Percentiles rank a stretch among this genome's conserved stretches.
These are phyloP conservation scores for Tiliacea aurago DNA, from an alignment of 2,888 invertebrate genomes.

Conservation along the genomic window DNA sequence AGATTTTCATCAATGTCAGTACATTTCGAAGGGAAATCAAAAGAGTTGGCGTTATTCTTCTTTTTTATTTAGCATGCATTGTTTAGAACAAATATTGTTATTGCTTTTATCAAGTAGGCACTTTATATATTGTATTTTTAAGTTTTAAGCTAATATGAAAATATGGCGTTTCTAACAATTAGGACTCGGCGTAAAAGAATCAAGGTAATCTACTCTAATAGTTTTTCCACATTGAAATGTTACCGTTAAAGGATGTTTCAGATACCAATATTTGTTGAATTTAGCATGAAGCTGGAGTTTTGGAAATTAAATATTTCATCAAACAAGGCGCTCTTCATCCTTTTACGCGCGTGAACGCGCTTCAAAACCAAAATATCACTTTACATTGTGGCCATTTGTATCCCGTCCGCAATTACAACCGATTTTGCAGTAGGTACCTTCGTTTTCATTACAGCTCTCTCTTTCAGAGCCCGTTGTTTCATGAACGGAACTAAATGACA, in stretches of 20 bases:
- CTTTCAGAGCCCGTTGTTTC: conserved; percentile 17
- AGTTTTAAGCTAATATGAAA: conserved; percentile 16
- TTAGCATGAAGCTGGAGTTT: neutral
- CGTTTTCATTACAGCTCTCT: conserved; percentile 18
- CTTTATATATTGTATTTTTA: conserved; percentile 26
- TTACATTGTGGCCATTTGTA: neutral
- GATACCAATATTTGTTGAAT: neutral
- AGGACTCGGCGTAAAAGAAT: neutral
- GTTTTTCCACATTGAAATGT: neutral
- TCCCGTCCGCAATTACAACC: neutral
- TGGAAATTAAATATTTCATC: conserved; percentile 6
- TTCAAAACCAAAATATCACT: neutral
- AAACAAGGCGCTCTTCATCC: neutral
- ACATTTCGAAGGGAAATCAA: conserved; percentile 44
- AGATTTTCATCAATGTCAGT: conserved; percentile 66
- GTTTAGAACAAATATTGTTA: conserved; percentile 21
- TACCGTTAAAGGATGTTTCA: neutral
- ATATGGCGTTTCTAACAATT: conserved; percentile 7
- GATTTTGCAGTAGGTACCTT: conserved; percentile 15
- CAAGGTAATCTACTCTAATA: conserved; percentile 24
- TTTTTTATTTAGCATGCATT: conserved; percentile 43
- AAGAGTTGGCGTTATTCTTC: conserved; percentile 30
- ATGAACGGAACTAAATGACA: conserved; percentile 7
- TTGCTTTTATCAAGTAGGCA: conserved; percentile 6
- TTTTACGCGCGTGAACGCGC: neutral